Conservation (phyloP, 2,888 invertebrate genomes). For the Leptopilina drosophilae region DNA sequence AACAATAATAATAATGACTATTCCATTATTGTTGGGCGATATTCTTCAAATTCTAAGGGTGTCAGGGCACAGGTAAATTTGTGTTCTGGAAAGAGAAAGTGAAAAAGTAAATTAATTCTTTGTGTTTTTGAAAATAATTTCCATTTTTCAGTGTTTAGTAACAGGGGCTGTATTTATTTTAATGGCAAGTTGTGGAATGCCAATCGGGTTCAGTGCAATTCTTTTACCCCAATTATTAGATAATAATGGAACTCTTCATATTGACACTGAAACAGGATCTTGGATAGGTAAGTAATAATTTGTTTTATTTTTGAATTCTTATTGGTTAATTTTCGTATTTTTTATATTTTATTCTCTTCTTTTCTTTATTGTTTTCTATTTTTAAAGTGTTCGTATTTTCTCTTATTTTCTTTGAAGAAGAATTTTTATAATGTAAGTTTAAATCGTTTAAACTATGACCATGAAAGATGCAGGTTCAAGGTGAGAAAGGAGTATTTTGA, state of each 20-base stretch:
- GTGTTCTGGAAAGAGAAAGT: constrained; percentile 15
- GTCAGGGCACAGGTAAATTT: constrained; percentile 68
- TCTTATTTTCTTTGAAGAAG: too few relatives aligned
- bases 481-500: constrained; percentile 46
- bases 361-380: too few relatives aligned
- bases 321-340: neutral
- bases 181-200: constrained; percentile 87
- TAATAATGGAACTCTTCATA: constrained; percentile 81
- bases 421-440: neutral
- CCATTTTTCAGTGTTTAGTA: constrained; percentile 81
- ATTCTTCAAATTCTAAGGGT: constrained; percentile 66
- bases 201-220: constrained; percentile 88
- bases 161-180: constrained; percentile 85
- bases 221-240: constrained; percentile 85
- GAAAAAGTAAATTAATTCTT: neutral
- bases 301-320: neutral
- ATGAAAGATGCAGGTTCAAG: constrained; percentile 58
- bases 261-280: constrained; percentile 85
- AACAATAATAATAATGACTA: constrained; percentile 58
- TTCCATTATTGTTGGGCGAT: constrained; percentile 49
- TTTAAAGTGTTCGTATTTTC: too few relatives aligned
- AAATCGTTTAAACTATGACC: neutral
- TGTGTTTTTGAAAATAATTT: neutral
- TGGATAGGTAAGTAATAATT: constrained; percentile 83
- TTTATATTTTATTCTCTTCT: neutral